Conservation (phyloP, 1,140 invertebrate species). For the Dinoponera quadriceps region DNA sequence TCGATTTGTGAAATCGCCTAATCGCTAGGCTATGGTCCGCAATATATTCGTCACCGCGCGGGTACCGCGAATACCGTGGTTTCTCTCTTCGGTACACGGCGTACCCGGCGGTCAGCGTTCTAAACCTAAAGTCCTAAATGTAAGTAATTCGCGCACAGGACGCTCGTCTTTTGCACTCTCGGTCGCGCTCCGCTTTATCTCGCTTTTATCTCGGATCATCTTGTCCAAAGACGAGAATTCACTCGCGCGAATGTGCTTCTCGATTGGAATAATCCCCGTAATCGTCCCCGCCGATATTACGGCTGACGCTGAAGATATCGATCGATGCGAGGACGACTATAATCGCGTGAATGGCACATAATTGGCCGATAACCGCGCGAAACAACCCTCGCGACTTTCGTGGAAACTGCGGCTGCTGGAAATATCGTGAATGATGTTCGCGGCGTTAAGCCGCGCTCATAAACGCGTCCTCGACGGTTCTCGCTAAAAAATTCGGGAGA, state of each 20-base stretch:
- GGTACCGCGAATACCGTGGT: constrained; percentile 1
- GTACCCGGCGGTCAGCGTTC: constrained; percentile 22
- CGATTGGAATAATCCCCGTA: background rate
- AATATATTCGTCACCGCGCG: constrained; percentile 56
- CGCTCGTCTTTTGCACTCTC: constrained; percentile 22
- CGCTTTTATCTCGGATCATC: constrained; percentile 12
- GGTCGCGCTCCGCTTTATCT: background rate
- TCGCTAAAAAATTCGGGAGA: background rate
- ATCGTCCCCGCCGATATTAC: background rate
- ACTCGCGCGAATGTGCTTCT: background rate
- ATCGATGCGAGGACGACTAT: background rate
- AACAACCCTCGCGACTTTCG: background rate
- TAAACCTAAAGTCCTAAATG: constrained; percentile 26
- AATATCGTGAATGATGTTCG: background rate
- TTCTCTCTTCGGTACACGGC: background rate
- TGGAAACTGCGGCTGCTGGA: no score
- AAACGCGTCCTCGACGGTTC: background rate
- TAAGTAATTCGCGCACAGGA: constrained; percentile 33
- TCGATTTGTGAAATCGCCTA: constrained; percentile 73
- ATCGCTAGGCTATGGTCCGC: constrained; percentile 76
- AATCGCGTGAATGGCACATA: background rate
- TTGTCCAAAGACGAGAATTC: background rate
- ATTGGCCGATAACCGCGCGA: background rate
- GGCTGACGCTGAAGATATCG: no score
- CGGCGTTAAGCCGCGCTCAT: background rate